phyloP scores from a whole-genome alignment of 2,113 vertebrate genomes.

The Piliocolobus tephrosceles region DNA sequence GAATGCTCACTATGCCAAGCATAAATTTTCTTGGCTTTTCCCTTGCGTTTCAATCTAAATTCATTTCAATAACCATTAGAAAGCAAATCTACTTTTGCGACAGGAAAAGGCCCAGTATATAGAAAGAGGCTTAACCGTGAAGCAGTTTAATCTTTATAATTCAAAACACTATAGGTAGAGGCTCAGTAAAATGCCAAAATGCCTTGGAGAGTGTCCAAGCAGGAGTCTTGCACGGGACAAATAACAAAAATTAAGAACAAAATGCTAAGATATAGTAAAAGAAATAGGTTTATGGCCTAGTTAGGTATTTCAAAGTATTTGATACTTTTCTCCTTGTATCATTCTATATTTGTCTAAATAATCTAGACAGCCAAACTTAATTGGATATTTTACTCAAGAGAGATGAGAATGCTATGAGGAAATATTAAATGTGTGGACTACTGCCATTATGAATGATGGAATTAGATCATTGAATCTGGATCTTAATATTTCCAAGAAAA shows the following conservation, averaged over 20 bases:
- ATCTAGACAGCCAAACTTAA: neutral
- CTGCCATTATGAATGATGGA: neutral
- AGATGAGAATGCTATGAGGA: neutral
- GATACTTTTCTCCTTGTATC: neutral
- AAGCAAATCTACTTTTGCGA: neutral
- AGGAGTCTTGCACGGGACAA: neutral
- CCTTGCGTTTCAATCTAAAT: slow-evolving; percentile 12
- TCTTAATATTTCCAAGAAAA: slow-evolving; percentile 1
- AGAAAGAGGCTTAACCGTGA: slow-evolving; percentile 29
- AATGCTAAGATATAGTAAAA: slow-evolving; percentile 31
- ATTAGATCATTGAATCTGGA: neutral
- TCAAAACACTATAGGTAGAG: neutral
- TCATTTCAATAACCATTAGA: slow-evolving; percentile 39
- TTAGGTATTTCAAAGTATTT: neutral
- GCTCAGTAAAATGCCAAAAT: slow-evolving; percentile 40
- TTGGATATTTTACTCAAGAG: neutral
- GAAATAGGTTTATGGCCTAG: neutral
- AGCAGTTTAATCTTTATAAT: slow-evolving; percentile 57
- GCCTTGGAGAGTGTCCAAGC: slow-evolving; percentile 41
- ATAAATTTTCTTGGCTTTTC: slow-evolving; percentile 37
- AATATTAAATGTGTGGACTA: neutral
- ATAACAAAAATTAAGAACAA: neutral
- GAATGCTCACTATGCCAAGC: neutral
- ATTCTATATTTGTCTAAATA: slow-evolving; percentile 12
- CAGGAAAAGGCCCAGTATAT: neutral